Evolutionary conservation across 53 echinoderm and acorn worm genomes (phyloP).

Genomic region (Patiria pectinifera): DNA sequence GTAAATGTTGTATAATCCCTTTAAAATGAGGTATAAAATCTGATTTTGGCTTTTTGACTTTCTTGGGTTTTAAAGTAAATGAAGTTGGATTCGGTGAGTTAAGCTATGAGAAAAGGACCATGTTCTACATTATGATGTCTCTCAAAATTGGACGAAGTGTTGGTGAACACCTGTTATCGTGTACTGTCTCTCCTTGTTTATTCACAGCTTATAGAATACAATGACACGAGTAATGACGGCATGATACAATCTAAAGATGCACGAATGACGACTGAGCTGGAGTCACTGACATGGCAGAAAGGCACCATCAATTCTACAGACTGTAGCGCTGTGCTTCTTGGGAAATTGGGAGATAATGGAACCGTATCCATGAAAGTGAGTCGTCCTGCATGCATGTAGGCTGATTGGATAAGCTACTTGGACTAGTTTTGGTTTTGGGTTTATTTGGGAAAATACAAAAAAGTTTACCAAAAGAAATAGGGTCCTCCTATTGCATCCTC

Average conservation of each 20-base stretch:
- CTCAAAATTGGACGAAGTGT: too few relatives aligned
- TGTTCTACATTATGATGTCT: too few relatives aligned
- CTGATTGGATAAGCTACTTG: too few relatives aligned
- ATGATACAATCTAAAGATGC: conserved; percentile 40
- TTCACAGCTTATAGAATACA: conserved; percentile 85
- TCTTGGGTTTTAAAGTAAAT: too few relatives aligned
- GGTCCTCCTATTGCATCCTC: too few relatives aligned
- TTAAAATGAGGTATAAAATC: too few relatives aligned
- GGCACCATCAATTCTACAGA: conserved; percentile 59
- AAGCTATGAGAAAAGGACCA: too few relatives aligned
- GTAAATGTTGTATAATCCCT: too few relatives aligned
- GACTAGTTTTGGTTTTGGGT: neutral
- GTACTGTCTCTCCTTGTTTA: neutral
- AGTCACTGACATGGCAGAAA: conserved; percentile 72
- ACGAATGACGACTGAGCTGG: conserved; percentile 22
- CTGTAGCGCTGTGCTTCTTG: conserved; percentile 43
- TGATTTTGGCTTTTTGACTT: too few relatives aligned
- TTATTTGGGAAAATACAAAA: neutral
- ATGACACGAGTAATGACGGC: conserved; percentile 81
- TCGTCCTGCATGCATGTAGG: neutral
- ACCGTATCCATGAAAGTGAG: conserved; percentile 71
- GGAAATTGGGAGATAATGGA: conserved; percentile 27
- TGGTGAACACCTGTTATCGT: neutral
- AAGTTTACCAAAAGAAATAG: too few relatives aligned
- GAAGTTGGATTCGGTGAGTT: too few relatives aligned